Percentiles rank a stretch among this genome's conserved stretches.
These are phyloP conservation scores for Betta splendens DNA, from an alignment of 2,797 vertebrate species.

Conservation along the genomic window DNA sequence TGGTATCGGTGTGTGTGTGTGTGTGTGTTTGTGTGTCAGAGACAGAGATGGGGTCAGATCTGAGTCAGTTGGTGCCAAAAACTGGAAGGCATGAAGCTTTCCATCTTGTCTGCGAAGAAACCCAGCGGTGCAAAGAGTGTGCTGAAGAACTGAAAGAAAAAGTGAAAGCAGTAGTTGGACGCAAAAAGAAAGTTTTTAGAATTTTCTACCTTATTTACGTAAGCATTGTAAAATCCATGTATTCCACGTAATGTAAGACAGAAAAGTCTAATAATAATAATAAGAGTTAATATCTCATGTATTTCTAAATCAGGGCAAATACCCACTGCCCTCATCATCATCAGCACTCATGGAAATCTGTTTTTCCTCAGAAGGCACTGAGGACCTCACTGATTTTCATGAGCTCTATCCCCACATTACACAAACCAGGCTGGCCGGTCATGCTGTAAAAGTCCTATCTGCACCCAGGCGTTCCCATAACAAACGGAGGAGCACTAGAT, in stretches of 20 bases:
- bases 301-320: constrained; percentile 30
- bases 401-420: constrained; percentile 62
- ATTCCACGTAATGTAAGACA: too few species aligned
- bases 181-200: too few species aligned
- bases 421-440: constrained; percentile 66
- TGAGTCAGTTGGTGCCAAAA: constrained; percentile 85
- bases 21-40: constrained; percentile 29
- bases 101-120: constrained; percentile 85
- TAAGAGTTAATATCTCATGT: too few species aligned
- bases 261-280: too few species aligned
- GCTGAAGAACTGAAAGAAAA: constrained; percentile 84
- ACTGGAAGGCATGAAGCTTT: constrained; percentile 87
- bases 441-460: constrained; percentile 67
- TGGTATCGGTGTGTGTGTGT: constrained; percentile 41
- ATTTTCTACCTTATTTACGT: too few species aligned
- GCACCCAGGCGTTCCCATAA: constrained; percentile 61
- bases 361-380: constrained; percentile 51
- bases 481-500: constrained; percentile 62
- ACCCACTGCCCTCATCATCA: constrained; percentile 12
- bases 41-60: constrained; percentile 70
- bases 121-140: constrained; percentile 86
- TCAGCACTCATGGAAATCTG: constrained; percentile 38
- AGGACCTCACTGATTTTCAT: constrained; percentile 48
- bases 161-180: too few species aligned
- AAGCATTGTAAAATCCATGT: too few species aligned